phyloP scores from a whole-genome alignment of 2,888 invertebrate species.

The Seira ritae region DNA sequence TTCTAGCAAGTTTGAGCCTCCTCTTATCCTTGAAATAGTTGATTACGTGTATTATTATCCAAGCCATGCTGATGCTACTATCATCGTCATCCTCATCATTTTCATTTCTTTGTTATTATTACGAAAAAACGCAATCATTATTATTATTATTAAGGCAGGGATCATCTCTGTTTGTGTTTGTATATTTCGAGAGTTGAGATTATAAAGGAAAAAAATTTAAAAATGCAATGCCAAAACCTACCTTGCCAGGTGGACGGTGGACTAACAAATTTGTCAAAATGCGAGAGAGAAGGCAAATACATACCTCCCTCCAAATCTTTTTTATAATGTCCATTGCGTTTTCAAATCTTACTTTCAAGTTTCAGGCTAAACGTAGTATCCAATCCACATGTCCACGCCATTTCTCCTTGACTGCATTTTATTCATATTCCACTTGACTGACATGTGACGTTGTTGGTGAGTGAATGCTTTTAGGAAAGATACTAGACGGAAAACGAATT shows the following conservation, averaged over 20 bases:
- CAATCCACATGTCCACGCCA: too few species aligned
- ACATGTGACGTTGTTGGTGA: constrained; percentile 13
- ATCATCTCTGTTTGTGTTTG: background rate
- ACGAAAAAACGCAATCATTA: constrained; percentile 21
- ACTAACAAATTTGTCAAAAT: too few species aligned
- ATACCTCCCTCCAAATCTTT: background rate
- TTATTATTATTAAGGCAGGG: background rate
- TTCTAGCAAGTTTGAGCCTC: constrained; percentile 10
- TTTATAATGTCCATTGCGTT: background rate
- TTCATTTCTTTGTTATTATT: constrained; percentile 24
- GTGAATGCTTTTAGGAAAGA: background rate
- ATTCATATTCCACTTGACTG: constrained; percentile 33
- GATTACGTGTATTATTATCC: constrained; percentile 46
- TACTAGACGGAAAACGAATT: background rate
- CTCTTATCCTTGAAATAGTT: constrained; percentile 55
- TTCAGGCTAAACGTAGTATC: background rate
- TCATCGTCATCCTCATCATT: constrained; percentile 32
- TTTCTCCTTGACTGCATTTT: background rate
- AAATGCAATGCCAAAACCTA: too few species aligned
- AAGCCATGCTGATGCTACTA: constrained; percentile 38
- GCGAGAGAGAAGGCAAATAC: too few species aligned
- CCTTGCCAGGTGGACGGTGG: too few species aligned
- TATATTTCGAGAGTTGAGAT: background rate
- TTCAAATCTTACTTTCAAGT: background rate
- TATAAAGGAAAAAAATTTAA: too few species aligned